Evolutionary conservation across 2,113 vertebrate species (phyloP).

Genomic region (Aegotheles bennettii): DNA sequence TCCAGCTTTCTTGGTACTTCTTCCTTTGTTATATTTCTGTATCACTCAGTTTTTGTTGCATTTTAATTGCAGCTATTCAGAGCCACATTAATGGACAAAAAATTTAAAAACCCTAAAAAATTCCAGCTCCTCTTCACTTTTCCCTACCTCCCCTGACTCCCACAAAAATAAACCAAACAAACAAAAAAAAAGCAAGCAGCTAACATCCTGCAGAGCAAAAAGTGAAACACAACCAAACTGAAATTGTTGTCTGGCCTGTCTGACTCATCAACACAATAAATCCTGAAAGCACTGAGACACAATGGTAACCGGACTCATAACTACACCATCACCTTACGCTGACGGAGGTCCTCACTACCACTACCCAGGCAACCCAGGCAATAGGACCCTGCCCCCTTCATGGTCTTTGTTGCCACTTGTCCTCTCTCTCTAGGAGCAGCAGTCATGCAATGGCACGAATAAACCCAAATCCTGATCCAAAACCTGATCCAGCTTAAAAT

Average conservation of each 20-base stretch:
- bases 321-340: not conserved
- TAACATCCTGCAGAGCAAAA: not conserved
- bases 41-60: not conserved
- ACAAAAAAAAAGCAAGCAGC: too few species aligned
- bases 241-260: not conserved
- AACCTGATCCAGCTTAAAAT: not conserved
- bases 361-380: accelerated
- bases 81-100: not conserved
- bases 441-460: not conserved
- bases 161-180: not conserved
- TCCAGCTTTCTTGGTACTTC: not conserved
- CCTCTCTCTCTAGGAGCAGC: not conserved
- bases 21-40: not conserved
- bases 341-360: not conserved
- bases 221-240: not conserved
- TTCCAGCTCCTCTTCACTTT: not conserved
- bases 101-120: not conserved
- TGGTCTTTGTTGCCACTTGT: not conserved
- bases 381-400: not conserved
- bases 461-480: not conserved
- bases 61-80: not conserved
- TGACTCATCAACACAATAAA: not conserved
- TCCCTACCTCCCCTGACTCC: not conserved
- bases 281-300: not conserved
- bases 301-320: not conserved